phyloP scores from a whole-genome alignment of 2,797 vertebrate species.

The Diceros bicornis region DNA sequence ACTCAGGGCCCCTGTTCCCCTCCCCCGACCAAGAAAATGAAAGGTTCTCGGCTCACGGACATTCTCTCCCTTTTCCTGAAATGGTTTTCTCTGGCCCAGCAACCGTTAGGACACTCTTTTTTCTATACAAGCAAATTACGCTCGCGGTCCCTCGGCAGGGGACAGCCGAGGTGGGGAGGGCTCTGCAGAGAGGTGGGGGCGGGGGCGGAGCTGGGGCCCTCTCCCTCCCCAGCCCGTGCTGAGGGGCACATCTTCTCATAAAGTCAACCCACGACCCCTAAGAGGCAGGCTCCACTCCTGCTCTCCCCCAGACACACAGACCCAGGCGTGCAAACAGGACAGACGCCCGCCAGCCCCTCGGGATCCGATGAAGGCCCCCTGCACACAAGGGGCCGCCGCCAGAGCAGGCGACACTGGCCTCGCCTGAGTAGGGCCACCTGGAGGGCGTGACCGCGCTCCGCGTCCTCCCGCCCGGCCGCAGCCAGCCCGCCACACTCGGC shows the following conservation, averaged over 20 bases:
- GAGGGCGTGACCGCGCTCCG: neutral
- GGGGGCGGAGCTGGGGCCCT: neutral
- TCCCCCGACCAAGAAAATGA: neutral
- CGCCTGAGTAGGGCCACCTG: too few relatives aligned
- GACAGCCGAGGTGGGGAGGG: neutral
- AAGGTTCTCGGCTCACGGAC: neutral
- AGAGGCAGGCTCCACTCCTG: neutral
- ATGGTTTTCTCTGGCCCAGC: slow-evolving; percentile 68
- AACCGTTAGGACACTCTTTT: neutral
- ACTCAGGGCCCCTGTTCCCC: neutral
- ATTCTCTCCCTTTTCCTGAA: slow-evolving; percentile 69
- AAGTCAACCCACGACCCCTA: neutral
- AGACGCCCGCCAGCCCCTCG: neutral
- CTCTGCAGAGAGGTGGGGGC: neutral
- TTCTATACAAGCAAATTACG: slow-evolving; percentile 71
- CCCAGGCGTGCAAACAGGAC: neutral
- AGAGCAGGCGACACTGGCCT: neutral
- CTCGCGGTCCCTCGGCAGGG: neutral
- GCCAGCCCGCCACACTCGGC: neutral
- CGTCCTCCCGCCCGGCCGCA: neutral
- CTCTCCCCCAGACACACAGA: neutral
- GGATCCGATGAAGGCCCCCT: neutral
- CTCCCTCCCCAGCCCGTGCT: neutral
- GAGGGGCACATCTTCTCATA: neutral
- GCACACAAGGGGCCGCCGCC: neutral